Base-by-base conservation (phyloP, 2,797 vertebrate genomes). In the Emydoidea blandingii region DNA sequence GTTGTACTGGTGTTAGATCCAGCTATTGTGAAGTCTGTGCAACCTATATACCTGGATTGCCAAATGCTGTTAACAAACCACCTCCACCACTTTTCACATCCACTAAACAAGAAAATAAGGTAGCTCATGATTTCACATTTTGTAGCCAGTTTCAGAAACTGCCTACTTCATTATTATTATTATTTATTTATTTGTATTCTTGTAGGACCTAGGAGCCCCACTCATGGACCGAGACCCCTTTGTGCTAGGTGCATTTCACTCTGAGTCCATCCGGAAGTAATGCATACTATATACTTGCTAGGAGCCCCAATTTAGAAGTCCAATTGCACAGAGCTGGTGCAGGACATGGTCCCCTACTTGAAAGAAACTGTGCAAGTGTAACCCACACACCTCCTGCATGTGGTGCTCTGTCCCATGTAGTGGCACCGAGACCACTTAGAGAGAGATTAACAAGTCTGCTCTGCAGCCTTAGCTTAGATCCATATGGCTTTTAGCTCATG, bases 281-380 rank as follows among this genome's bases (percentile, higher is more conserved):
- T 72, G 19, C n/a, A 23, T 10, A 37, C 6, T 68, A 37, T 19
- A 68, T 37, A 72, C 65, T 23, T 72, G 19, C 19, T 41, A 37
- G n/a, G 21, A 10, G 37, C 68, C 37, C n/a, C 68, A 72, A 72
- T 72, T 41, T 72, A 72, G 9, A 72, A 72, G 68, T 72, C 19
- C 37, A 72, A 3, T 62, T 2, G 31, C 56, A 12, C 50, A n/a
- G 65, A 0, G 0, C 3, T 34, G 84, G 68, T 81, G 80, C 12
- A 76, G 1, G 79, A 87, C 92, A 81, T 0, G 0, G 29, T 41
- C 31, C 59, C 27, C 74, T 47, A 82, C 21, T 1, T 1, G 8
- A 79, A 92, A 86, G 56, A 86, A 95, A 82, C 47, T 15, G 2
- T 44, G 79, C 88, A 83, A 54, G 54, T 54, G 23, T 54, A 54